These are phyloP conservation scores for Mesembrinibis cayennensis DNA, from an alignment of 2,113 vertebrate genomes.

Conservation along the genomic window DNA sequence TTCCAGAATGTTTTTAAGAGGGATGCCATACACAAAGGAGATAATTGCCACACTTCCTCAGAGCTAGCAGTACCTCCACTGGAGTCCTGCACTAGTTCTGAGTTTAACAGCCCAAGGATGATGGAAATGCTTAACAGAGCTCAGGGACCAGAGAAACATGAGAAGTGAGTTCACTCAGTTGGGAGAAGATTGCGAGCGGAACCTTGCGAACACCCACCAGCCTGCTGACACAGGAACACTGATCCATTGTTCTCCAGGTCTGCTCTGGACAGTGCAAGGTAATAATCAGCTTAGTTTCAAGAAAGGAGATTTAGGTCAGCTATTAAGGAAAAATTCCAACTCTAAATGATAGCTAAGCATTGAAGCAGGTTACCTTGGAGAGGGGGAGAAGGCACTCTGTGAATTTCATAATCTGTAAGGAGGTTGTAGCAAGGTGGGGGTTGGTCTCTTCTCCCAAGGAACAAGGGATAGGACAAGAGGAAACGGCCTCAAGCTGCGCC, in stretches of 20 bases:
- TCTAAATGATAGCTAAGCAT: neutral
- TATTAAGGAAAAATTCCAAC: conserved; percentile 2
- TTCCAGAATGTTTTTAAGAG: neutral
- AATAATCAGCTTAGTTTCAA: conserved; percentile 23
- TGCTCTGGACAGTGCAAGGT: neutral
- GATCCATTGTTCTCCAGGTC: neutral
- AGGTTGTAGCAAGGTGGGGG: no score
- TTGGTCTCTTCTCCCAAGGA: no score
- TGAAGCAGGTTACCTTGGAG: neutral
- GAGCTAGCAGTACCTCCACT: neutral
- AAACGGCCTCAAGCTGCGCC: no score
- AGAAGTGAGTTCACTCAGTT: neutral
- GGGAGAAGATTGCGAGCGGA: neutral
- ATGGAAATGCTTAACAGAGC: neutral
- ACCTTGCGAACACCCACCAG: neutral
- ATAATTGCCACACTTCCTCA: neutral
- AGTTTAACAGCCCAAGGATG: neutral
- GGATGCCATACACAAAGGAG: neutral
- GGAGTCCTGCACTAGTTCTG: neutral
- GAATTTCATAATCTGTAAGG: neutral
- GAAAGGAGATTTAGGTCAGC: conserved; percentile 15
- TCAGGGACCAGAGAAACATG: neutral
- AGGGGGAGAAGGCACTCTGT: neutral
- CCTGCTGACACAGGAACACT: neutral
- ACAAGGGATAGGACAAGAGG: no score